Evolutionary conservation across 2,797 vertebrate genomes (phyloP).

Genomic region (Benthosema pterotum): DNA sequence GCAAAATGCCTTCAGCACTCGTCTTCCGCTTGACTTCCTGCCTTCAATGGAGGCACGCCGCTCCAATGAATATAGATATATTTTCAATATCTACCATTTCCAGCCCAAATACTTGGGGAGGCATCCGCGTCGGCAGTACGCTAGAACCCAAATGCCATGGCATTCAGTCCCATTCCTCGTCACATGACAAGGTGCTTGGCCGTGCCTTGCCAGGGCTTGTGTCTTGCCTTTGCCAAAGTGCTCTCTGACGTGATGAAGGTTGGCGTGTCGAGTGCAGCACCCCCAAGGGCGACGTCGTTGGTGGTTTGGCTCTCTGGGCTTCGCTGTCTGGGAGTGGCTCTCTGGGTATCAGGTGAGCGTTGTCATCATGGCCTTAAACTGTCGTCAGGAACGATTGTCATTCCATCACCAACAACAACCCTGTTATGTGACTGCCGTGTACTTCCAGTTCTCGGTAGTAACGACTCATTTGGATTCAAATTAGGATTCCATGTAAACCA

Average conservation of each 20-base stretch:
- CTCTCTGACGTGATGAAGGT: constrained; percentile 56
- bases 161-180: constrained; percentile 24
- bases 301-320: neutral
- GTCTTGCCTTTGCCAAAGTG: constrained; percentile 31
- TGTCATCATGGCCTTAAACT: too few relatives aligned
- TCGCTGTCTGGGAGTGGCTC: neutral
- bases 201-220: constrained; percentile 37
- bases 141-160: constrained; percentile 49
- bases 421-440: too few relatives aligned
- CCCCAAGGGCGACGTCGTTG: neutral
- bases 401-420: too few relatives aligned
- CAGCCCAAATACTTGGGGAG: constrained; percentile 32
- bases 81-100: constrained; percentile 31
- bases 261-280: constrained; percentile 52
- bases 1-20: too few relatives aligned
- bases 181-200: constrained; percentile 31
- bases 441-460: too few relatives aligned
- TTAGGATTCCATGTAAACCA: too few relatives aligned
- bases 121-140: too few relatives aligned
- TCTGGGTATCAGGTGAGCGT: too few relatives aligned
- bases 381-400: too few relatives aligned
- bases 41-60: neutral
- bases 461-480: too few relatives aligned
- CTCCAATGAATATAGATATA: neutral
- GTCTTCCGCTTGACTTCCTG: too few relatives aligned